Percentiles rank a stretch among this genome's conserved stretches.
Evolutionary conservation across 1,140 invertebrate genomes (phyloP).

Genomic region (Leptinotarsa undecemlineata): DNA sequence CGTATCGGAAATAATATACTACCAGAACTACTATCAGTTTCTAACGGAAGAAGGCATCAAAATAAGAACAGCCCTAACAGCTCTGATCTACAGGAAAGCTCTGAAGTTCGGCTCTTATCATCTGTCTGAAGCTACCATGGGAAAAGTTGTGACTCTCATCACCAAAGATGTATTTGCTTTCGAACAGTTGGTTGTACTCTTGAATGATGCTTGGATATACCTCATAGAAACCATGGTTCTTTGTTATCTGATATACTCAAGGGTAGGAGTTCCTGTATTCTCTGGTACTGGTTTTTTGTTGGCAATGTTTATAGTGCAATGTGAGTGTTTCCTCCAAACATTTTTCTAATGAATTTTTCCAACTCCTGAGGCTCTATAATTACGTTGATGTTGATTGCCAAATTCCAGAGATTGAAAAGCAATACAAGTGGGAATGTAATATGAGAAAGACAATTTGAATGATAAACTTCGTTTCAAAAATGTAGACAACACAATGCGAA

Average conservation of each 20-base stretch:
- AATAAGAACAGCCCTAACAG: conserved; percentile 75
- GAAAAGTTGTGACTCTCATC: conserved; percentile 73
- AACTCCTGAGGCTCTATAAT: no score
- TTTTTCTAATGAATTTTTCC: no score
- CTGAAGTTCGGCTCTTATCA: conserved; percentile 70
- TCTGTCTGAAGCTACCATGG: conserved; percentile 77
- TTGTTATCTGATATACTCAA: conserved; percentile 74
- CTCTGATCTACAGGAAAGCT: conserved; percentile 82
- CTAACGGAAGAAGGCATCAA: conserved; percentile 76
- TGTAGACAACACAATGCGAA: no score
- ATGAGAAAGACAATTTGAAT: no score
- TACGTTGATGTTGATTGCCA: no score
- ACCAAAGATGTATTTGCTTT: conserved; percentile 85
- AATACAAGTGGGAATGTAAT: no score
- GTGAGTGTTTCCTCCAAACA: conserved; percentile 53
- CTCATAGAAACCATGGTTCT: conserved; percentile 78
- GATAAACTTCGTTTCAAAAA: no score
- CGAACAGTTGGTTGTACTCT: conserved; percentile 68
- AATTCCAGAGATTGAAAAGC: no score
- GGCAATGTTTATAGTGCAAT: conserved; percentile 82
- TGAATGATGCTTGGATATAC: conserved; percentile 82
- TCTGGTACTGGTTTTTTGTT: conserved; percentile 79
- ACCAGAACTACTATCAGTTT: conserved; percentile 79
- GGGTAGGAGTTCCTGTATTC: conserved; percentile 74
- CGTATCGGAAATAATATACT: conserved; percentile 56